Base-by-base conservation (phyloP, 2,888 invertebrate species). In the Catocala nupta region DNA sequence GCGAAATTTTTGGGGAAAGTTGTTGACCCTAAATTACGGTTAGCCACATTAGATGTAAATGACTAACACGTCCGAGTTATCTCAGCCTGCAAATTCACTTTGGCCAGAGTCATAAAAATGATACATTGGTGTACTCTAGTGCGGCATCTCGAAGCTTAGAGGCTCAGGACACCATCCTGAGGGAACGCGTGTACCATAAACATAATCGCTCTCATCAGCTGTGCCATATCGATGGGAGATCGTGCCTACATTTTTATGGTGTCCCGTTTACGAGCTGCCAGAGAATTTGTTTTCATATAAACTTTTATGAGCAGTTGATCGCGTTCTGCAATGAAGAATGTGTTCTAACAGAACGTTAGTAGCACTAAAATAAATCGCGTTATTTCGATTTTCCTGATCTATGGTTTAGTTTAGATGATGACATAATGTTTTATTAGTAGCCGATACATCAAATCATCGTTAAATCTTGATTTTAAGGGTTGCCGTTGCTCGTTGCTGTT, bases 81-180 rank as follows among this genome's bases (percentile, higher is more conserved):
- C 92, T 89, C 82, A 79, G 86, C 82, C 88, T 85, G 86, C 89
- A 90, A 91, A 93, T 93, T 93, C 93, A 92, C 92, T 93, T 93
- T 91, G 84, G 88, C 86, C 78, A 74, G 73, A 80, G 85, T 88
- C 81, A 90, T 93, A 93, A 93, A 93, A 91, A 91, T 92, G 91
- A 92, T 91, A 92, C 87, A 92, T 92, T 67, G 84, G 72, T 73
- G 84, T 82, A 88, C 87, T 91, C 88, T 83, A 78, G 81, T 77
- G 73, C 78, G 79, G 77, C 86, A 87, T 88, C 88, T 84, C 80
- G 82, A 82, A 89, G 85, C 85, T 86, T 85, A 83, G 84, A 82
- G 80, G 84, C 81, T 82, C 81, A 81, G 83, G 81, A 83, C 80
- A 79, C 75, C 79, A 77, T 77, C 78, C 77, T 78, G 73, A 78